These are phyloP conservation scores for Telmatochromis sp. DNA, from an alignment of 2,113 vertebrate species.

Conservation along the genomic window DNA sequence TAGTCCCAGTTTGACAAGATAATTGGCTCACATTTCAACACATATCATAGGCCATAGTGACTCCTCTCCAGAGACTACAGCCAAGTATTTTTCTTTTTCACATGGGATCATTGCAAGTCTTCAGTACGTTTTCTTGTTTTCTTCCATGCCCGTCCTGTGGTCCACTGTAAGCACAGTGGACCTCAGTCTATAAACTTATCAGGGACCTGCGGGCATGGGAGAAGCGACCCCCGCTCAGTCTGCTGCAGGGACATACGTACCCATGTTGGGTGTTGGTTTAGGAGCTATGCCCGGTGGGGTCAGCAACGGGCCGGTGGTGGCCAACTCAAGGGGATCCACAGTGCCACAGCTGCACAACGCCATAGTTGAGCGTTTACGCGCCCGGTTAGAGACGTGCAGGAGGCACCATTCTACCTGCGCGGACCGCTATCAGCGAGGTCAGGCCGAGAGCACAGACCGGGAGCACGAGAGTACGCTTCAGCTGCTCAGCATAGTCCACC, in stretches of 20 bases:
- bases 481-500: constrained; percentile 86
- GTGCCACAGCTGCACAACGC: constrained; percentile 87
- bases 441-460: constrained; percentile 84
- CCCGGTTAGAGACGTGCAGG: constrained; percentile 88
- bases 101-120: constrained; percentile 40
- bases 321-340: constrained; percentile 73
- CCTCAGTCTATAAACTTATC: constrained; percentile 22
- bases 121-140: not conserved
- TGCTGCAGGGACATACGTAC: constrained; percentile 69
- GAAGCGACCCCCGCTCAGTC: constrained; percentile 86
- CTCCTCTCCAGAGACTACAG: not conserved
- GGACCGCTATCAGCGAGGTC: constrained; percentile 83
- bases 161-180: constrained; percentile 30
- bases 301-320: constrained; percentile 58
- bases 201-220: constrained; percentile 73
- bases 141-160: constrained; percentile 33
- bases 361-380: constrained; percentile 90
- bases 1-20: not conserved
- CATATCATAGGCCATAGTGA: not conserved
- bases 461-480: constrained; percentile 88
- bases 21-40: not conserved
- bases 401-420: constrained; percentile 92
- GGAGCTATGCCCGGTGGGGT: constrained; percentile 69
- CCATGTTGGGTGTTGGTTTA: constrained; percentile 73
- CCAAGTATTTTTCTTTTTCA: not conserved